Base-by-base conservation (phyloP, 2,113 vertebrate genomes). In the Corythoichthys intestinalis region DNA sequence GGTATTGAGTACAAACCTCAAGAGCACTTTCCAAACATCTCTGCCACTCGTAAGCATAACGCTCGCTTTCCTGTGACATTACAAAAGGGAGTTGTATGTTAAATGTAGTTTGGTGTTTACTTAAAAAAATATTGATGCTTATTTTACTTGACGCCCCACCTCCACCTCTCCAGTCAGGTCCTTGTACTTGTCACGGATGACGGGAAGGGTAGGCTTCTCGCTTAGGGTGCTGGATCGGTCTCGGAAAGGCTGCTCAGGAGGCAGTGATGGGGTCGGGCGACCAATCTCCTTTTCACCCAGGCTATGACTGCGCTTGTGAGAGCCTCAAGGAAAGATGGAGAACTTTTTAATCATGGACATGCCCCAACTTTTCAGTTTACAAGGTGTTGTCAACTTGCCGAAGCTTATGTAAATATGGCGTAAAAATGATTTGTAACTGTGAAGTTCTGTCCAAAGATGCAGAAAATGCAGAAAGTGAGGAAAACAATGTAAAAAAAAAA, bases 141-240 rank as follows among this genome's bases (percentile, higher is more conserved):
- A 28, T 28, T 28, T 28, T 28, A 28, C 20, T 28, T 28, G 20
- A 28, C 0, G 47, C 20, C 92, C 93, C 53, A 99, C 97, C 95
- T 99, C 97, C 39, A 99, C 97, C 78, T 98, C 97, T 62, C 97
- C 97, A 0, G 97, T 99, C 59, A 99, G 92, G 78, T 99, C 97
- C 87, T 94, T 99, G 92, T 99, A 99, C 70, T 97, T 99, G 94
- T 99, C 97, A 8, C 97, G 93, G 89, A 99, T 98, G 77, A 99
- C 91, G 0, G 97, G 97, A 86, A 99, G 88, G 0, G 93, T 92
- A 0, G 96, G 93, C 71, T 95, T 98, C 90, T 99, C 97, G 3
- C 87, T 98, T 34, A 98, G 89, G 0, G 97, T 99, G 83, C 93
- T 97, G 0, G 97, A 98, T 0, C 97, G 91, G 73, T 98, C 97